These are phyloP conservation scores for Vicugna pacos DNA, from an alignment of 2,113 vertebrate species.

Conservation along the genomic window DNA sequence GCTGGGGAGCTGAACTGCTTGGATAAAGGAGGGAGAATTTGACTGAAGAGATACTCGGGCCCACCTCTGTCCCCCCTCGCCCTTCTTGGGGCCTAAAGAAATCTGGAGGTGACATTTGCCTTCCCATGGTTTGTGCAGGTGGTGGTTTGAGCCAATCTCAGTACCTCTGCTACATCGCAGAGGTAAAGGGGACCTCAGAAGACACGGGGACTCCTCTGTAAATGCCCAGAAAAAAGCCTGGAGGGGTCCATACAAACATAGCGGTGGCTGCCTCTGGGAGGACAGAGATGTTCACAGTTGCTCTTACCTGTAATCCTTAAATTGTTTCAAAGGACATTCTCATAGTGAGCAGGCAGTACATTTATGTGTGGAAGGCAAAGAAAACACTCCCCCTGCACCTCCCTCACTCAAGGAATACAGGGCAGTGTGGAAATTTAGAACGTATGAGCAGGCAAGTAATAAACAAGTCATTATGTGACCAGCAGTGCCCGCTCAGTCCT, in stretches of 20 bases:
- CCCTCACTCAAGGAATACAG: not conserved
- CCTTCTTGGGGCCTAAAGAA: not conserved
- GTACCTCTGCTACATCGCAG: not conserved
- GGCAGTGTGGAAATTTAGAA: not conserved
- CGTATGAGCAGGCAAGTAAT: not conserved
- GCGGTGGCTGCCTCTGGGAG: not conserved
- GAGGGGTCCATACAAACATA: not conserved
- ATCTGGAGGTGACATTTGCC: not conserved
- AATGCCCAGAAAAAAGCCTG: not conserved
- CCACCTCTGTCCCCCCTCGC: not conserved
- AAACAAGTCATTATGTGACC: not conserved
- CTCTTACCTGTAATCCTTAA: not conserved
- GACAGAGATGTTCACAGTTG: not conserved
- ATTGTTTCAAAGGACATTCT: slow-evolving; percentile 14
- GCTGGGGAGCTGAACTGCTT: not conserved
- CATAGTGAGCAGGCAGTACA: not conserved
- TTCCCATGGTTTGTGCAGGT: not conserved
- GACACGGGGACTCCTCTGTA: not conserved
- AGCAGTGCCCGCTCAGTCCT: not conserved
- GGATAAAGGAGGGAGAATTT: not conserved
- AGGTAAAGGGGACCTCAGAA: not conserved
- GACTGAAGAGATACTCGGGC: not conserved
- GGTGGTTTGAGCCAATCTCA: not conserved
- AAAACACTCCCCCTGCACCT: not conserved
- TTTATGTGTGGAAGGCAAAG: slow-evolving; percentile 17